A percentile compares a stretch with the other conserved stretches of the same genome.
Conservation (phyloP, 2,888 invertebrate species). For the Pinctada fucata region DNA sequence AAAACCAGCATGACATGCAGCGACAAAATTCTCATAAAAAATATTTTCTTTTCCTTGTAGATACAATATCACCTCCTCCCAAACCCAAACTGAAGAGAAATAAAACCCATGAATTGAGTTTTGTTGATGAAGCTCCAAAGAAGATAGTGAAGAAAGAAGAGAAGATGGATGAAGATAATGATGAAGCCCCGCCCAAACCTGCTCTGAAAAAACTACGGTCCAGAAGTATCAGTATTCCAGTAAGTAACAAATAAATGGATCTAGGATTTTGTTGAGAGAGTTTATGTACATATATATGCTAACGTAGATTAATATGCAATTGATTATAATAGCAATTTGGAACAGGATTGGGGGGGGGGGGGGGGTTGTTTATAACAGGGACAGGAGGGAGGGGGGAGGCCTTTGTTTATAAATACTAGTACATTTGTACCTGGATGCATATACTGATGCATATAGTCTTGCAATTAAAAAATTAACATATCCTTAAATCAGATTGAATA, state of each 20-base stretch:
- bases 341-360: too few relatives aligned
- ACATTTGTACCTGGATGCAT: too few relatives aligned
- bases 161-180: slow-evolving; percentile 34
- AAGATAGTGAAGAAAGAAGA: slow-evolving; percentile 22
- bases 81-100: slow-evolving; percentile 41
- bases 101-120: slow-evolving; percentile 58
- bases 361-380: too few relatives aligned
- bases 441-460: too few relatives aligned
- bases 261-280: neutral
- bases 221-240: slow-evolving; percentile 12
- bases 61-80: neutral
- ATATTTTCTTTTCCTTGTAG: too few relatives aligned
- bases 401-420: too few relatives aligned
- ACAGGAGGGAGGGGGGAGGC: too few relatives aligned
- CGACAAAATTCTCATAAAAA: too few relatives aligned
- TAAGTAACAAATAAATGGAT: neutral
- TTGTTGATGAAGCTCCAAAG: slow-evolving; percentile 42
- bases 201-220: slow-evolving; percentile 35
- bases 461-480: too few relatives aligned
- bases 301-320: neutral
- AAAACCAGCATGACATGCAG: too few relatives aligned
- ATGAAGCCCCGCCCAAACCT: slow-evolving; percentile 14
- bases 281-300: neutral
- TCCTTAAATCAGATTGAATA: too few relatives aligned
- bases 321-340: too few relatives aligned